Base-by-base conservation (phyloP, 2,113 vertebrate genomes). In the Campylomormyrus numenius region DNA sequence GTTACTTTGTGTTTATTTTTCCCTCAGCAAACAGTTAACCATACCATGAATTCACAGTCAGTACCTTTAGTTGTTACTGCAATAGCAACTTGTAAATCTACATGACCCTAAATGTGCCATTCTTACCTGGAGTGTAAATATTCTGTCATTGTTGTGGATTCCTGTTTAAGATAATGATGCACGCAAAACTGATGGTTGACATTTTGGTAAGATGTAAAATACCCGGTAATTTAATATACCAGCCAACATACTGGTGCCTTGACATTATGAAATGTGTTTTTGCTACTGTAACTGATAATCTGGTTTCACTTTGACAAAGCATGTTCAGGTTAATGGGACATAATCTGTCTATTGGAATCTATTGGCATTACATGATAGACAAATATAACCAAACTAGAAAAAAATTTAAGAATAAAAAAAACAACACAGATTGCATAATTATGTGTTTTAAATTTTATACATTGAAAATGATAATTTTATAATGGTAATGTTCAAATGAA, bases 401-500 rank as follows among this genome's bases (percentile, higher is more conserved):
- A 84, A 48, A 48, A 48, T n/a, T 21, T 1, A 48, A 48, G 15
- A 48, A 85, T 24, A 24, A 48, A 85, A 85, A 42, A 85, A 85
- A 85, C 52, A 21, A 48, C 10, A 2, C 42, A 84, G 42, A 84
- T 46, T 45, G 6, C 35, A 84, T 24, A 21, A 21, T 21, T 46
- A 46, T 21, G 17, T 84, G 39, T 48, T 84, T 48, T 21, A 85
- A 85, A 85, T 85, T 85, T 85, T 85, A 85, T 85, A 85, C 17
- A 21, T 85, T 85, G 19, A 46, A 85, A 27, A 53, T 42, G 17
- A 49, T 62, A 11, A 49, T 85, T 87, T 87, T 87, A 52, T 50
- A 87, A 50, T 35, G 49, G n/a, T 52, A 52, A 53, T 53, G 46
- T 27, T 86, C 46, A 49, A 96, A 97, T 96, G 96, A 97, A 96